phyloP scores from a whole-genome alignment of 2,113 vertebrate genomes.

The Micromys minutus region DNA sequence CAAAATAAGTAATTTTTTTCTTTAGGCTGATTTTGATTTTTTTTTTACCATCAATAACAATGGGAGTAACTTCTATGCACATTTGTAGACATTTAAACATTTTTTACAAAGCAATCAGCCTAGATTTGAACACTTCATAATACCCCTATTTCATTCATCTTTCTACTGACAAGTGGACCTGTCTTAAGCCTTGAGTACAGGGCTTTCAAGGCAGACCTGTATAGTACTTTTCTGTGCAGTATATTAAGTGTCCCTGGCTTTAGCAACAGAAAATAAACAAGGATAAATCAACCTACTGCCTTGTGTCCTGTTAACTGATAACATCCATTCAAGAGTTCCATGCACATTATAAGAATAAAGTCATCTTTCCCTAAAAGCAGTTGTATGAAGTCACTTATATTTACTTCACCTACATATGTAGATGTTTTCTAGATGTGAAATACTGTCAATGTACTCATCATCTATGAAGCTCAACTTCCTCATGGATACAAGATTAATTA shows the following conservation, averaged over 20 bases:
- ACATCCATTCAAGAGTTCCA: too few relatives aligned
- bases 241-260: fast-evolving
- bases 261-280: fast-evolving
- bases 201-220: background rate
- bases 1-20: background rate
- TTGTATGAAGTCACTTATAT: background rate
- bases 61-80: background rate
- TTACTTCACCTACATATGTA: background rate
- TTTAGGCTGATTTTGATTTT: background rate
- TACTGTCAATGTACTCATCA: background rate
- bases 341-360: background rate
- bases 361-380: background rate
- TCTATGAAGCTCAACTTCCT: background rate
- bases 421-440: background rate
- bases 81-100: background rate
- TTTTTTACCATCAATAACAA: background rate
- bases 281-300: background rate
- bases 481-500: background rate
- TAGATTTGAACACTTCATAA: background rate
- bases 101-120: background rate
- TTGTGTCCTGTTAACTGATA: background rate
- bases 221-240: background rate
- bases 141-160: background rate
- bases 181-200: background rate
- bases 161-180: background rate